These are phyloP conservation scores for Atopsyche davidsoni DNA, from an alignment of 1,140 invertebrate genomes.

Conservation along the genomic window DNA sequence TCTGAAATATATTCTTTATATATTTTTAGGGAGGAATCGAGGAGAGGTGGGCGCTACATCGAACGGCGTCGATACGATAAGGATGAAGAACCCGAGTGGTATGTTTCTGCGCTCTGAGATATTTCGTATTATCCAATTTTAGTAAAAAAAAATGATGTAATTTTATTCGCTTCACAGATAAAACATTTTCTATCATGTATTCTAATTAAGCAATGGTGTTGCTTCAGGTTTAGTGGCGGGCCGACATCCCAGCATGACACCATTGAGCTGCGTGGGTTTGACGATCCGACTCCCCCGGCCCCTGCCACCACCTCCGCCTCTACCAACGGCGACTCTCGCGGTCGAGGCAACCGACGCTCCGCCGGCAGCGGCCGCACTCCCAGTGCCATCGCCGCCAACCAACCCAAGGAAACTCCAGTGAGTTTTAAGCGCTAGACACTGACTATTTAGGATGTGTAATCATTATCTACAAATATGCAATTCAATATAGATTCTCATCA, in stretches of 20 bases:
- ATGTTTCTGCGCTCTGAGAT: slow-evolving; percentile 12
- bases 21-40: slow-evolving; percentile 41
- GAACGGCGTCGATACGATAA: slow-evolving; percentile 45
- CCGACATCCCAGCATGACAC: slow-evolving; percentile 86
- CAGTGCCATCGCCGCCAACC: slow-evolving; percentile 32
- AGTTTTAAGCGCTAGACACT: no score
- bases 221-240: slow-evolving; percentile 70
- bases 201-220: neutral
- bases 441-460: no score
- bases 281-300: slow-evolving; percentile 52
- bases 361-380: slow-evolving; percentile 31
- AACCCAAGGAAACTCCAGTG: slow-evolving; percentile 21
- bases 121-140: neutral
- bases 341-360: neutral
- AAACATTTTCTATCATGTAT: neutral
- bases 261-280: slow-evolving; percentile 90
- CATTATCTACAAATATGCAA: no score
- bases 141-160: slow-evolving; percentile 4
- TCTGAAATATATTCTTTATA: no score
- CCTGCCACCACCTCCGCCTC: neutral
- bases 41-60: slow-evolving; percentile 42
- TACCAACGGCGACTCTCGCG: slow-evolving; percentile 25
- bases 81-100: slow-evolving; percentile 48
- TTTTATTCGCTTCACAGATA: neutral
- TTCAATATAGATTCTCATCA: no score